Percentiles rank a stretch among this genome's conserved stretches.
Conservation (phyloP, 2,888 invertebrate genomes). For the Trissoscelio sp. region DNA sequence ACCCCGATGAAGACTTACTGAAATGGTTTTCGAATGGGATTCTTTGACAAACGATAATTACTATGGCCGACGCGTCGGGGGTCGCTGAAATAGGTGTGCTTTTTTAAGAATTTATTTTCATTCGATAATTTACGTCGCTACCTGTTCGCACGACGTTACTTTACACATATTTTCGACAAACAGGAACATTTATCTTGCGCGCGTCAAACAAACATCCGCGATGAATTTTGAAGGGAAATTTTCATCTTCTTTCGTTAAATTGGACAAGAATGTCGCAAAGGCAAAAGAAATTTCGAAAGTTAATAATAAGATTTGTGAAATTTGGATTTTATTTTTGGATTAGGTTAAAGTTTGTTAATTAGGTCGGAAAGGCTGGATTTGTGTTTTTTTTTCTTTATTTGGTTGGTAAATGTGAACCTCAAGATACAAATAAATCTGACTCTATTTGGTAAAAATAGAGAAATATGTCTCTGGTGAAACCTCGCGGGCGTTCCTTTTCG, state of each 20-base stretch:
- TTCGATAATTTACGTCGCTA: slow-evolving; percentile 61
- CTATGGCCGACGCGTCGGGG: slow-evolving; percentile 39
- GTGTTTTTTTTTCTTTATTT: neutral
- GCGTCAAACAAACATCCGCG: slow-evolving; percentile 21
- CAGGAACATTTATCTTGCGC: slow-evolving; percentile 30
- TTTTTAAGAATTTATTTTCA: slow-evolving; percentile 59
- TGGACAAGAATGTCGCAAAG: too few relatives aligned
- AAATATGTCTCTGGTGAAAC: slow-evolving; percentile 52
- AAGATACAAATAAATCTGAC: slow-evolving; percentile 27
- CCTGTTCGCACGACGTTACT: slow-evolving; percentile 57
- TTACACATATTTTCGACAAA: slow-evolving; percentile 46
- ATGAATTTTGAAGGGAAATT: neutral
- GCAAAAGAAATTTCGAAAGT: too few relatives aligned
- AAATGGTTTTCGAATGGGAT: slow-evolving; percentile 56
- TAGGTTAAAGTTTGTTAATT: neutral
- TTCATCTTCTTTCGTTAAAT: neutral
- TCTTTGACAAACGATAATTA: slow-evolving; percentile 65
- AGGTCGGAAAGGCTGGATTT: neutral
- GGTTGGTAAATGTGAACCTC: slow-evolving; percentile 31
- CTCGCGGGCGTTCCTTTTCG: slow-evolving; percentile 58
- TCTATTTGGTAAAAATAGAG: slow-evolving; percentile 50
- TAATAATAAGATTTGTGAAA: too few relatives aligned
- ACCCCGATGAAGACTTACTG: slow-evolving; percentile 54
- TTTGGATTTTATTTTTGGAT: neutral
- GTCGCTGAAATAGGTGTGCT: slow-evolving; percentile 57